Conservation (phyloP, 2,797 vertebrate genomes). For the Cephalopachus bancanus region DNA sequence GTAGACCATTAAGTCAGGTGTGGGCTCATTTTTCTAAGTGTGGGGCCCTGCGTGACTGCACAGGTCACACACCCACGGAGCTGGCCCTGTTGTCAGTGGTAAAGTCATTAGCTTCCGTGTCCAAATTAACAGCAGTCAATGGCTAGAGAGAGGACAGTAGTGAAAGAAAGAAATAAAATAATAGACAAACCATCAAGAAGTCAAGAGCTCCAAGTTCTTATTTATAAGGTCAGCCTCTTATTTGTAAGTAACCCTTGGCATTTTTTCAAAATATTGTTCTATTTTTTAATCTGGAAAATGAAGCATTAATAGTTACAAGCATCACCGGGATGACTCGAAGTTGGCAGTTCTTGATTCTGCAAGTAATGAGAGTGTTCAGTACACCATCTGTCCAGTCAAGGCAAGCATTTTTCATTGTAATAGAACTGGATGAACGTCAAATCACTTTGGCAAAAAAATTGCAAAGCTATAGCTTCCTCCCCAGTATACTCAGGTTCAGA, state of each 20-base stretch:
- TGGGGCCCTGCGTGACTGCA: background rate
- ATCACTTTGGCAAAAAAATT: background rate
- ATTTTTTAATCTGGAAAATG: slow-evolving; percentile 40
- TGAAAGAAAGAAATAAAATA: background rate
- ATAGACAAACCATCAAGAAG: background rate
- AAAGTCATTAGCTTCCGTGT: background rate
- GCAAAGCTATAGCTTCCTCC: slow-evolving; percentile 36
- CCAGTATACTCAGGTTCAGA: slow-evolving; percentile 19
- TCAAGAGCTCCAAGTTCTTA: background rate
- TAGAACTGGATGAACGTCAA: slow-evolving; percentile 46
- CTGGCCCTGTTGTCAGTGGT: background rate
- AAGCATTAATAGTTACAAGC: background rate
- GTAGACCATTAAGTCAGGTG: background rate
- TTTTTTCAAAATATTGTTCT: slow-evolving; percentile 26
- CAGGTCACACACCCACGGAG: background rate
- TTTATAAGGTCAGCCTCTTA: background rate
- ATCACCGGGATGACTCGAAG: background rate
- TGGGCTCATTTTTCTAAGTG: background rate
- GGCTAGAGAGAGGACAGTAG: background rate
- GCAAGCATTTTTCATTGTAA: slow-evolving; percentile 28
- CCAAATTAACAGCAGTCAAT: background rate
- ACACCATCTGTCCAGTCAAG: background rate
- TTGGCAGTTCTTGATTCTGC: slow-evolving; percentile 3
- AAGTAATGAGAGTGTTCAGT: background rate
- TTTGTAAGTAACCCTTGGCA: background rate